These are phyloP conservation scores for Drosophila cyrtoloma DNA, from an alignment of 2,888 invertebrate genomes.

Conservation along the genomic window DNA sequence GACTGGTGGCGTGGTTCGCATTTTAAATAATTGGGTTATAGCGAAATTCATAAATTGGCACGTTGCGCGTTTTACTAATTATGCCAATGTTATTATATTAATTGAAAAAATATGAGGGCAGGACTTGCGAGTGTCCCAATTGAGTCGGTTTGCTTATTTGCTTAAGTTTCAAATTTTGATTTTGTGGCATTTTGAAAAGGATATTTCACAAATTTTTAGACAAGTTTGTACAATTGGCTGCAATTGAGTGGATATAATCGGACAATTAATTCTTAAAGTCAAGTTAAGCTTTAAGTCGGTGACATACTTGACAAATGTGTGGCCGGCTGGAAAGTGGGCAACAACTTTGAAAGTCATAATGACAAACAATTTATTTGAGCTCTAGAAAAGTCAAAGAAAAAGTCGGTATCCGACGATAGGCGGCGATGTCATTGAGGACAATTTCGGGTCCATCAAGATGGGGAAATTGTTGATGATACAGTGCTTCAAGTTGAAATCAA, in stretches of 20 bases:
- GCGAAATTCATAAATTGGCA: slow-evolving; percentile 51
- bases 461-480: slow-evolving; percentile 59
- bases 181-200: neutral
- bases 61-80: slow-evolving; percentile 57
- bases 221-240: neutral
- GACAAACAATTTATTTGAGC: slow-evolving; percentile 72
- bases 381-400: slow-evolving; percentile 23
- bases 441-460: slow-evolving; percentile 44
- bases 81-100: slow-evolving; percentile 50
- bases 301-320: slow-evolving; percentile 38
- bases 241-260: neutral
- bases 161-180: neutral
- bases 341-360: slow-evolving; percentile 67
- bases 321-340: slow-evolving; percentile 13
- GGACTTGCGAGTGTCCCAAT: neutral
- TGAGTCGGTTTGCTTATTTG: slow-evolving; percentile 4
- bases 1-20: slow-evolving; percentile 16
- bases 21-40: slow-evolving; percentile 63
- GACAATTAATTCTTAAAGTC: slow-evolving; percentile 1
- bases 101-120: slow-evolving; percentile 36
- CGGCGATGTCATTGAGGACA: slow-evolving; percentile 31
- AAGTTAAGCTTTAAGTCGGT: slow-evolving; percentile 9
- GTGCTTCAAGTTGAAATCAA: slow-evolving; percentile 70
- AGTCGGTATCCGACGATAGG: slow-evolving; percentile 18
- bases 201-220: neutral